A percentile compares a stretch with the other conserved stretches of the same genome.
Conservation (phyloP, 2,888 invertebrate species). For the Tipula helvola region DNA sequence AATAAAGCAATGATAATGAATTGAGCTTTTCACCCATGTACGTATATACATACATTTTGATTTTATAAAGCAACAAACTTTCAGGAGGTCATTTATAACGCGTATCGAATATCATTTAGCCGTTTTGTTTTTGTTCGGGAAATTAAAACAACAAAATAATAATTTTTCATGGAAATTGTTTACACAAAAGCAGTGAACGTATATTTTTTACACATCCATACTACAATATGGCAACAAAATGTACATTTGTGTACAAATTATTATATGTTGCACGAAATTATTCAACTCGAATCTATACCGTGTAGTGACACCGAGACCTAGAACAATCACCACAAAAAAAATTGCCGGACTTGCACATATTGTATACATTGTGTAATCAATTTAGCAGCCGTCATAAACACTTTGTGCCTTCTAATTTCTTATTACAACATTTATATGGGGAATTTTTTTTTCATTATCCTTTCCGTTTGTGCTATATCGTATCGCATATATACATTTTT, state of each 20-base stretch:
- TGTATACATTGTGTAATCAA: neutral
- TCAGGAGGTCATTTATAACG: neutral
- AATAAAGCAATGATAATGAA: neutral
- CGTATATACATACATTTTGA: neutral
- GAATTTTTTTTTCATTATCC: neutral
- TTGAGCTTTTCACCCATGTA: neutral
- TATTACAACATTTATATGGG: neutral
- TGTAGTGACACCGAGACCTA: neutral
- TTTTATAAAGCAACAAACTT: neutral
- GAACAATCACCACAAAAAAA: neutral
- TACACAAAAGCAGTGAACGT: neutral
- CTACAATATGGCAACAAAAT: neutral
- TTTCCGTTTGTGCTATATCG: neutral
- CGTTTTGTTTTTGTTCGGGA: neutral
- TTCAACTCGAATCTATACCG: neutral
- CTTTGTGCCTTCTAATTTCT: neutral
- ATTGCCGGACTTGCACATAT: neutral
- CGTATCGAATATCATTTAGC: neutral
- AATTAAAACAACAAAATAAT: neutral
- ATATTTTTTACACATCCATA: neutral
- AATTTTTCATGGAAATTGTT: neutral
- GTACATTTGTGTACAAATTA: neutral
- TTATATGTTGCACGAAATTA: neutral
- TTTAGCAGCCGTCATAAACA: neutral
- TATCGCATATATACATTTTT: neutral